phyloP scores from a whole-genome alignment of 2,888 invertebrate genomes.

The Fragum whitleyi region DNA sequence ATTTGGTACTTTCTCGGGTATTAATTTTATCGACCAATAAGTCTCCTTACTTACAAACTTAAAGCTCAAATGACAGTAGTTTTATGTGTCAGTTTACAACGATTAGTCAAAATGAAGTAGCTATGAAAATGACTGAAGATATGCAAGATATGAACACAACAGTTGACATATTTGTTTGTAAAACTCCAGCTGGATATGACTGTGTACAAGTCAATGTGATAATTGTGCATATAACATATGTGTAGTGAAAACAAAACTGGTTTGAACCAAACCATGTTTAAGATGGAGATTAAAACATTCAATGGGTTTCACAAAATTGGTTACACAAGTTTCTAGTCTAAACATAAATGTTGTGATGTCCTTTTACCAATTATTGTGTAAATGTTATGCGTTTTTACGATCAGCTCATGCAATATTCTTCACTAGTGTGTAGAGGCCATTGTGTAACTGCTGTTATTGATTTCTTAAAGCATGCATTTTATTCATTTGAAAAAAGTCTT shows the following conservation, averaged over 20 bases:
- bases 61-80: background rate
- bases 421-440: constrained; percentile 4
- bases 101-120: constrained; percentile 15
- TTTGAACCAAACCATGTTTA: background rate
- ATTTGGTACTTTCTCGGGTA: no score
- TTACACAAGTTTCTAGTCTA: constrained; percentile 4
- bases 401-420: constrained; percentile 1
- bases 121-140: constrained; percentile 2
- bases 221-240: background rate
- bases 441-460: constrained; percentile 4
- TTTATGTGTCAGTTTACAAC: constrained; percentile 6
- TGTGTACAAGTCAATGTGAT: constrained; percentile 6
- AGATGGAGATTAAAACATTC: background rate
- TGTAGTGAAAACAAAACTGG: background rate
- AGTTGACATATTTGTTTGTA: background rate
- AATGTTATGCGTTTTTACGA: background rate
- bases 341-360: background rate
- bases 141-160: constrained; percentile 9
- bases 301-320: background rate
- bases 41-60: background rate
- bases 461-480: background rate
- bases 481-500: no score
- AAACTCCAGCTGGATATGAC: background rate
- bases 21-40: background rate
- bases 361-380: background rate